These are phyloP conservation scores for Corvus hawaiiensis DNA, from an alignment of 2,113 vertebrate genomes.

Conservation along the genomic window DNA sequence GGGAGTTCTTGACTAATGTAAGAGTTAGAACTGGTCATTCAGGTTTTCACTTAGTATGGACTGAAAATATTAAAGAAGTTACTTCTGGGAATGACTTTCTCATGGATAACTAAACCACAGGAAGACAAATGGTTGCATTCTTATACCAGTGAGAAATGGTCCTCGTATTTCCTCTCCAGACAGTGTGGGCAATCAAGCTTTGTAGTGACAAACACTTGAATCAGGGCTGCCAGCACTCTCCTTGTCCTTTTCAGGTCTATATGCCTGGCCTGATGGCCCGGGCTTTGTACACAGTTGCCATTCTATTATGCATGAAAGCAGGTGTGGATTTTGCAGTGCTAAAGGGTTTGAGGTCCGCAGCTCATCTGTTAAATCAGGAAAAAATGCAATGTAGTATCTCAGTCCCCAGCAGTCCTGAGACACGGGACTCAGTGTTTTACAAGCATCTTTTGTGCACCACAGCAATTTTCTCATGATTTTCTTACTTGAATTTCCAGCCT, in stretches of 20 bases:
- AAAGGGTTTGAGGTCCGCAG: not conserved
- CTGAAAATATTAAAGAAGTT: not conserved
- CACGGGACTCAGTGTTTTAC: not conserved
- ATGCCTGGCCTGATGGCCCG: not conserved
- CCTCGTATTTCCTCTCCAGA: not conserved
- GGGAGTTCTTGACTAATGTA: not conserved
- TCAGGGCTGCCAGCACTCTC: not conserved
- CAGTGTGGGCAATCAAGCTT: fast-evolving
- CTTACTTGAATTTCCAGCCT: conserved; percentile 22
- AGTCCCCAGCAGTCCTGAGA: not conserved
- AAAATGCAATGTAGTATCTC: not conserved
- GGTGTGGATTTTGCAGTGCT: not conserved
- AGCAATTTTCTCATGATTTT: conserved; percentile 18
- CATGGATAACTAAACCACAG: not conserved
- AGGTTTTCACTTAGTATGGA: not conserved
- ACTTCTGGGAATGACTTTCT: not conserved
- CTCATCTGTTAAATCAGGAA: not conserved
- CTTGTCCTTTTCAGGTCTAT: not conserved
- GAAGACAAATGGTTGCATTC: not conserved
- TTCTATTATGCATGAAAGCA: not conserved
- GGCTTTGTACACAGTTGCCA: not conserved
- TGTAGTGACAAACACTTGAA: not conserved
- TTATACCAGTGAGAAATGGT: not conserved
- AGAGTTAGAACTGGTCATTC: not conserved
- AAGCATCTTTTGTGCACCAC: not conserved